Evolutionary conservation across 2,888 invertebrate genomes (phyloP).

Genomic region (Anoncus sp.): DNA sequence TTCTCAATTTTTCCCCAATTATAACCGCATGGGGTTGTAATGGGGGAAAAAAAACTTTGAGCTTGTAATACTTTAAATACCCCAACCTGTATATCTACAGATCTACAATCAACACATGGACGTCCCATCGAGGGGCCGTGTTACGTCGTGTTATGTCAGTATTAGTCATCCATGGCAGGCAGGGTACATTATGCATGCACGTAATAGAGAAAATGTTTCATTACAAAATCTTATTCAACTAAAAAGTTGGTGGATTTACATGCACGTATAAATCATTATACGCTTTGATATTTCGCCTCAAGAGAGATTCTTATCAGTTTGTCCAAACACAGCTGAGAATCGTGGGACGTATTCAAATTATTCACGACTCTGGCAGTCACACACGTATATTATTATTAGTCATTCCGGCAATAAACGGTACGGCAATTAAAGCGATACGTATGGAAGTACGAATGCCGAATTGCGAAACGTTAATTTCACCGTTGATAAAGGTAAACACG

Average conservation of each 20-base stretch:
- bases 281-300: neutral
- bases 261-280: neutral
- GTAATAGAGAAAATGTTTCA: too few species aligned
- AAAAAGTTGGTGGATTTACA: neutral
- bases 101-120: neutral
- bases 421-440: slow-evolving; percentile 22
- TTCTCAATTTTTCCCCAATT: too few species aligned
- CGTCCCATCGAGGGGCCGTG: too few species aligned
- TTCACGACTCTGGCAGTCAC: neutral
- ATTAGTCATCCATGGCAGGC: too few species aligned
- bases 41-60: too few species aligned
- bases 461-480: slow-evolving; percentile 19
- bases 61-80: too few species aligned
- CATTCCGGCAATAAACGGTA: slow-evolving; percentile 12
- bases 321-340: neutral
- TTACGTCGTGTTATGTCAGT: too few species aligned
- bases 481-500: slow-evolving; percentile 17
- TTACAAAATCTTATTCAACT: too few species aligned
- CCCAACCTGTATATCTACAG: neutral
- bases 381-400: slow-evolving; percentile 5
- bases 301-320: slow-evolving; percentile 4
- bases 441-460: slow-evolving; percentile 20
- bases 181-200: too few species aligned
- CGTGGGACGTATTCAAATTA: slow-evolving; percentile 5
- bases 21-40: too few species aligned